Base-by-base conservation (phyloP, 2,113 vertebrate genomes). In the Canis aureus region DNA sequence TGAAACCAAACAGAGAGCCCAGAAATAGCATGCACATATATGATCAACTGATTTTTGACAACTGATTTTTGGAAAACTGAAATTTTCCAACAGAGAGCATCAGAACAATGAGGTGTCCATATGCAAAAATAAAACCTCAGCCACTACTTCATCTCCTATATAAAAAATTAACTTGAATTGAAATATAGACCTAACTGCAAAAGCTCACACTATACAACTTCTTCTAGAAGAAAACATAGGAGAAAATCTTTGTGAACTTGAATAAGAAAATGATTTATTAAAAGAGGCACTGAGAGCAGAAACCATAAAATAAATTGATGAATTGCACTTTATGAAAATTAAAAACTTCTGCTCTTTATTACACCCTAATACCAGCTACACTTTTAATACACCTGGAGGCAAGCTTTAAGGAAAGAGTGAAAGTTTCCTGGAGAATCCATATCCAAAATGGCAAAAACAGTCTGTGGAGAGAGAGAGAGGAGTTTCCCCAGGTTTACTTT, bases 111-210 rank as follows among this genome's bases (percentile, higher is more conserved):
- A 51, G 32, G 23, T 80, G 55, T 43, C 17, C 27, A n/a, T 67
- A 76, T 35, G 8, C 3, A 43, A 67, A 59, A 59, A 59, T 55
- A n/a, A 9, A 59, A 17, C 25, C 8, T 91, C n/a, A 92, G 38
- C 4, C 29, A 3, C 43, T 86, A 20, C 25, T 49, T 86, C 17
- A 73, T n/a, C 88, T 71, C 32, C 49, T 69, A 29, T 55, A 64
- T 53, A 92, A 80, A 87, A 69, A 89, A 35, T 91, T 89, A 96
- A 83, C 9, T 71, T 79, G 20, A 95, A 95, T 69, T 94, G 51
- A 92, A 93, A 82, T 4, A 32, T 57, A 62, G 78, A 62, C 17
- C 11, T 53, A 82, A 92, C 17, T 76, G 0, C 51, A 85, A 92
- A 62, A 73, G 67, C 8, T 74, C 23, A 87, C 82, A 74, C 17